These are phyloP conservation scores for Echinops telfairi DNA, from an alignment of 2,113 vertebrate species.

Conservation along the genomic window DNA sequence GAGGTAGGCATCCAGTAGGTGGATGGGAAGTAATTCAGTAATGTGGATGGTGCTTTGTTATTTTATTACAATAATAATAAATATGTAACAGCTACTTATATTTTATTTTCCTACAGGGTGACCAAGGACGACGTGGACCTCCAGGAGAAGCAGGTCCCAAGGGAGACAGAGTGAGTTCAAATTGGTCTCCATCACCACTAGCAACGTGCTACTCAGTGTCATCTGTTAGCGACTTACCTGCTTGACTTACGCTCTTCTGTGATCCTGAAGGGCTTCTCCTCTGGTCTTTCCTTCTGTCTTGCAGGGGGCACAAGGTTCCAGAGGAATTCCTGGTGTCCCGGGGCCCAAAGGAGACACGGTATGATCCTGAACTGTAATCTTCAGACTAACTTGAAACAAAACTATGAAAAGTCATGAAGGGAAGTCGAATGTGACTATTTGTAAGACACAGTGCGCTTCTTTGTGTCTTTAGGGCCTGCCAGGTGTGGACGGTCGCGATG, in stretches of 20 bases:
- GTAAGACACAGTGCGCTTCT: conserved; percentile 44
- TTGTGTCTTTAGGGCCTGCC: conserved; percentile 92
- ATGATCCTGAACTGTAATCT: conserved; percentile 79
- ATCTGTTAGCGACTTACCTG: not conserved
- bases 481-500: conserved; percentile 94
- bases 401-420: not conserved
- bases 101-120: conserved; percentile 88
- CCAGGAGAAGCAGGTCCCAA: conserved; percentile 94
- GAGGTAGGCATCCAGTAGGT: not conserved
- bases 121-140: conserved; percentile 93
- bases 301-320: conserved; percentile 92
- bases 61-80: not conserved
- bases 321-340: conserved; percentile 95
- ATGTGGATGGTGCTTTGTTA: not conserved
- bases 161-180: conserved; percentile 91
- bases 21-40: not conserved
- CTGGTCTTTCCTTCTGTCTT: conserved; percentile 48
- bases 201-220: too few species aligned
- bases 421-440: conserved; percentile 3
- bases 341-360: conserved; percentile 96
- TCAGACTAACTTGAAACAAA: not conserved
- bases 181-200: not conserved
- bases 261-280: not conserved
- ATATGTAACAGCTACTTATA: not conserved
- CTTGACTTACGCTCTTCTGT: not conserved